These are phyloP conservation scores for Brachirus orientalis DNA, from an alignment of 2,113 vertebrate genomes.

Conservation along the genomic window DNA sequence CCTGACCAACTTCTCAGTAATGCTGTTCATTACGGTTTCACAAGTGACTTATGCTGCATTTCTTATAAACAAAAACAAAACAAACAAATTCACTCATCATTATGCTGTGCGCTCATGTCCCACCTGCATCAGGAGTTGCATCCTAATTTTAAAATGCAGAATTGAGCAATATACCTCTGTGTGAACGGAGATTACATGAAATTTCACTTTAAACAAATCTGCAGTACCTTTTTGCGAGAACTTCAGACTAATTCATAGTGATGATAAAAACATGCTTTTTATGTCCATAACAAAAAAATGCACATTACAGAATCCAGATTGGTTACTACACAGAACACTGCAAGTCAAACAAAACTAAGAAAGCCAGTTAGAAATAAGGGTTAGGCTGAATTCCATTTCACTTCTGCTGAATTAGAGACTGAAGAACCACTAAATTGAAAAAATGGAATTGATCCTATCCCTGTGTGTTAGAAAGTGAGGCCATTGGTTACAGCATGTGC, in stretches of 20 bases:
- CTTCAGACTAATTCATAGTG: slow-evolving; percentile 31
- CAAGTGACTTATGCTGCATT: too few relatives aligned
- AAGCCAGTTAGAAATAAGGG: slow-evolving; percentile 70
- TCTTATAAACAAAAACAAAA: background rate
- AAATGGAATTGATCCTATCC: slow-evolving; percentile 71
- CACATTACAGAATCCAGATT: slow-evolving; percentile 45
- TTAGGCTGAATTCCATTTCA: slow-evolving; percentile 72
- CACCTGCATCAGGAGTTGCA: background rate
- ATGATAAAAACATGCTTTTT: slow-evolving; percentile 57
- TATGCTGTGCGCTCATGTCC: background rate
- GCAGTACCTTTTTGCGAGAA: slow-evolving; percentile 27
- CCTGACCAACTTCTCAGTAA: too few relatives aligned
- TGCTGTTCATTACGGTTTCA: too few relatives aligned
- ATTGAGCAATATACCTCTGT: slow-evolving; percentile 2
- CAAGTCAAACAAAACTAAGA: slow-evolving; percentile 61
- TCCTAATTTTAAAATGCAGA: background rate
- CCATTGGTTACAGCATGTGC: slow-evolving; percentile 27
- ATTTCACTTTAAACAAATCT: slow-evolving; percentile 45
- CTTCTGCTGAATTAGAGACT: slow-evolving; percentile 15
- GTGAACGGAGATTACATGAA: slow-evolving; percentile 14
- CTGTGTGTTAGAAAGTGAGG: slow-evolving; percentile 60
- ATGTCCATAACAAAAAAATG: slow-evolving; percentile 24
- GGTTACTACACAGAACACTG: slow-evolving; percentile 65
- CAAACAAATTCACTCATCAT: too few relatives aligned
- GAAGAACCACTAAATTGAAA: slow-evolving; percentile 17